A percentile compares a stretch with the other conserved stretches of the same genome.
These are phyloP conservation scores for Leptodirus hochenwartii DNA, from an alignment of 2,888 invertebrate genomes.

Conservation along the genomic window DNA sequence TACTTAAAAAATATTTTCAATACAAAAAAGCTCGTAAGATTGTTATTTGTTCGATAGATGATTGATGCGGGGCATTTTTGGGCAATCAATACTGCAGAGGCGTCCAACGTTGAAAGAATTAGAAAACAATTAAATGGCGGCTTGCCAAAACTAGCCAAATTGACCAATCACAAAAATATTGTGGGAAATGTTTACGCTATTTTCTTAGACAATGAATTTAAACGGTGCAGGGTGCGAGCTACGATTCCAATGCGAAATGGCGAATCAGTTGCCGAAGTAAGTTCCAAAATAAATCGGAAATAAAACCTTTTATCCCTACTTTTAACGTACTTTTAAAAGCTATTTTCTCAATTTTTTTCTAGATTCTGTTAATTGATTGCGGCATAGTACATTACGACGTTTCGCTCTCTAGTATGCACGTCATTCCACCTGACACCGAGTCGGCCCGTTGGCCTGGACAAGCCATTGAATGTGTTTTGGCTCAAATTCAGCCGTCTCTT, in stretches of 20 bases:
- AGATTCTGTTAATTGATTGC: slow-evolving; percentile 65
- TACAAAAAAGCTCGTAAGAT: no score
- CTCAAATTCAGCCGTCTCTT: slow-evolving; percentile 49
- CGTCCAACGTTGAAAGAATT: no score
- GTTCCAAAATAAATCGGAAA: slow-evolving; percentile 10
- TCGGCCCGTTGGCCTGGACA: slow-evolving; percentile 31
- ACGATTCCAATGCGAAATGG: slow-evolving; percentile 15
- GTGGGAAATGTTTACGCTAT: slow-evolving; percentile 39
- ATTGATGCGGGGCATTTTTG: no score
- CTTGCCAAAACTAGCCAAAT: slow-evolving; percentile 14
- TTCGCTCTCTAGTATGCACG: slow-evolving; percentile 29
- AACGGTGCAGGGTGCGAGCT: slow-evolving; percentile 36
- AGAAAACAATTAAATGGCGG: slow-evolving; percentile 23
- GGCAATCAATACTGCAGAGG: no score
- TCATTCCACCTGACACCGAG: slow-evolving; percentile 21
- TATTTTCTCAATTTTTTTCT: slow-evolving; percentile 13
- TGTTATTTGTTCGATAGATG: no score
- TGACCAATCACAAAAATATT: slow-evolving; percentile 17
- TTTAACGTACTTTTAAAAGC: neutral
- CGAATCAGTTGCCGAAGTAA: slow-evolving; percentile 25
- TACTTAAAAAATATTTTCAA: no score
- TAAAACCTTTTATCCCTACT: slow-evolving; percentile 7
- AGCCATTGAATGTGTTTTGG: slow-evolving; percentile 53
- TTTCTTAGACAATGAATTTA: slow-evolving; percentile 31
- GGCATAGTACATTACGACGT: no score